A percentile compares a stretch with the other conserved stretches of the same genome.
Conservation (phyloP, 1,140 invertebrate species). For the Scaptomyza hsui region DNA sequence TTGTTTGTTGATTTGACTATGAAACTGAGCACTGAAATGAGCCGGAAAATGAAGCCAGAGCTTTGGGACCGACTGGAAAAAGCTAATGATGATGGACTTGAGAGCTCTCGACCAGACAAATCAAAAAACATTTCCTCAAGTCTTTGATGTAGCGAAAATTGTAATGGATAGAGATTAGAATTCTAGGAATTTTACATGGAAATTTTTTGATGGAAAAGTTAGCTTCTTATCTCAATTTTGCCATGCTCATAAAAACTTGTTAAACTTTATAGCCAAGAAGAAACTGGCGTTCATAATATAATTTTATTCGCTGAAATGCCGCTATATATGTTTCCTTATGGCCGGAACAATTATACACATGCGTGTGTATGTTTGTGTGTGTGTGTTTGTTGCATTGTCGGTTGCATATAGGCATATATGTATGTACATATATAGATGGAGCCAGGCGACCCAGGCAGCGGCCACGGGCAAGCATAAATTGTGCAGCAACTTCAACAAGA, state of each 20-base stretch:
- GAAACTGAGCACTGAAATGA: constrained; percentile 60
- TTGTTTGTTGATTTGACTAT: constrained; percentile 60
- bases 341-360: constrained; percentile 16
- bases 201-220: too few species aligned
- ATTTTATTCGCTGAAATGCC: constrained; percentile 6
- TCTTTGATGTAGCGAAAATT: not conserved
- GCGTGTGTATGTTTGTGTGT: not conserved
- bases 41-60: constrained; percentile 65
- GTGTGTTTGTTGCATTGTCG: not conserved
- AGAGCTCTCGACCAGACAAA: not conserved
- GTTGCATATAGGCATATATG: not conserved
- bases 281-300: not conserved
- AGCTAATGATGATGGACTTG: constrained; percentile 41
- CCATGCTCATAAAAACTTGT: not conserved
- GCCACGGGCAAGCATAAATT: constrained; percentile 61
- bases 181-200: too few species aligned
- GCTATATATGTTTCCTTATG: constrained; percentile 6
- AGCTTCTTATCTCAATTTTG: not conserved
- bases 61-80: too few species aligned
- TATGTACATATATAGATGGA: constrained; percentile 8
- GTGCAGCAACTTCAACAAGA: constrained; percentile 24
- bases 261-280: not conserved
- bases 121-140: not conserved
- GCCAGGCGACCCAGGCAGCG: constrained; percentile 18
- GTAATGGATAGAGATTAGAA: not conserved